These are phyloP conservation scores for Reinhardtius hippoglossoides DNA, from an alignment of 2,113 vertebrate genomes.

Conservation along the genomic window DNA sequence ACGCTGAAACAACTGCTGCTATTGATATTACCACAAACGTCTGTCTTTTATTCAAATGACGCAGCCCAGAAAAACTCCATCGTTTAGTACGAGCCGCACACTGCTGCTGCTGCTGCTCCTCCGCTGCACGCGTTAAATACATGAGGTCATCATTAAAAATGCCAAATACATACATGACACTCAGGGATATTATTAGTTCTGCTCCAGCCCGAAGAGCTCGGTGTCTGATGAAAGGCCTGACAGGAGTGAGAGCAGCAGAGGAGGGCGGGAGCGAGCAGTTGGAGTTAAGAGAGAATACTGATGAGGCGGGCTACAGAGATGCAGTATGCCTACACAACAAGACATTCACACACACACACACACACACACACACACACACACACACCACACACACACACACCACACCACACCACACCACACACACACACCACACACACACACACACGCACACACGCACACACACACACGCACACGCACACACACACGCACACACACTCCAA, in stretches of 20 bases:
- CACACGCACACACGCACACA: conserved; percentile 41
- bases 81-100: background rate
- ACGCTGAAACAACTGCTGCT: conserved; percentile 39
- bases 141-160: conserved; percentile 32
- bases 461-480: conserved; percentile 33
- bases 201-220: conserved; percentile 36
- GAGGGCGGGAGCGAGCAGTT: conserved; percentile 18
- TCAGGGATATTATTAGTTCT: conserved; percentile 52
- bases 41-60: background rate
- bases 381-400: conserved; percentile 48
- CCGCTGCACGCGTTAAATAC: background rate
- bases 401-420: conserved; percentile 32
- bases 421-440: conserved; percentile 6
- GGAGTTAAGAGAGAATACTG: conserved; percentile 64
- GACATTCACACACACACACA: conserved; percentile 44
- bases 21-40: conserved; percentile 18
- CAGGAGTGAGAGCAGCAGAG: conserved; percentile 50
- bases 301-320: conserved; percentile 68
- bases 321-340: conserved; percentile 65
- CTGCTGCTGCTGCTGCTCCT: background rate
- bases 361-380: conserved; percentile 41
- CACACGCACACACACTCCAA: conserved; percentile 46
- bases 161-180: conserved; percentile 44
- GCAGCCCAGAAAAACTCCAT: background rate
- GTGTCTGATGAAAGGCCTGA: conserved; percentile 57